A percentile compares a stretch with the other conserved stretches of the same genome.
Conservation (phyloP, 2,888 invertebrate species). For the Sphinx pinastri region DNA sequence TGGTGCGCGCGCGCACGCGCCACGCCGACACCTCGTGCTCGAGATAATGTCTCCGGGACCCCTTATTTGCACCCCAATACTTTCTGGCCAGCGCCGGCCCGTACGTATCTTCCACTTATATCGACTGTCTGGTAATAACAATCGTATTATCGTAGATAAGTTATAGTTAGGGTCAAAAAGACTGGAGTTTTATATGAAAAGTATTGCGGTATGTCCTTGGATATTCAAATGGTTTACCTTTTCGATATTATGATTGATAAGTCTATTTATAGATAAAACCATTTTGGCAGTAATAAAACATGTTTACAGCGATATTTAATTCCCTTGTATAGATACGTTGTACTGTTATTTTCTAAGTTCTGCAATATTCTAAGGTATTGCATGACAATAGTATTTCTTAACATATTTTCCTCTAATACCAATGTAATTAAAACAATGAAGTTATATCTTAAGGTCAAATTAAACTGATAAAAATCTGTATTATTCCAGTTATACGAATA, state of each 20-base stretch:
- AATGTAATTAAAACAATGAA: background rate
- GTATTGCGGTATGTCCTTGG: too few species aligned
- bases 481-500: too few species aligned
- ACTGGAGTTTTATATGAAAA: too few species aligned
- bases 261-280: too few species aligned
- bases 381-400: background rate
- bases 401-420: background rate
- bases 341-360: background rate
- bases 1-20: constrained; percentile 65
- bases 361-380: too few species aligned
- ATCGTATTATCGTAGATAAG: background rate
- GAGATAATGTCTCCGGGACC: constrained; percentile 52
- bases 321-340: background rate
- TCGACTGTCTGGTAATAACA: background rate
- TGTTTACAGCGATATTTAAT: too few species aligned
- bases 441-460: too few species aligned
- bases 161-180: background rate
- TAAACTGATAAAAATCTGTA: too few species aligned
- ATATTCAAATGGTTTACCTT: too few species aligned
- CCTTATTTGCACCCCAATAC: constrained; percentile 43
- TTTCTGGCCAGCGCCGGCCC: constrained; percentile 36
- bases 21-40: constrained; percentile 47
- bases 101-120: constrained; percentile 5
- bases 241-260: too few species aligned
- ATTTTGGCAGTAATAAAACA: too few species aligned